phyloP scores from a whole-genome alignment of 1,140 invertebrate species.

The Lordiphosa clarofinis region DNA sequence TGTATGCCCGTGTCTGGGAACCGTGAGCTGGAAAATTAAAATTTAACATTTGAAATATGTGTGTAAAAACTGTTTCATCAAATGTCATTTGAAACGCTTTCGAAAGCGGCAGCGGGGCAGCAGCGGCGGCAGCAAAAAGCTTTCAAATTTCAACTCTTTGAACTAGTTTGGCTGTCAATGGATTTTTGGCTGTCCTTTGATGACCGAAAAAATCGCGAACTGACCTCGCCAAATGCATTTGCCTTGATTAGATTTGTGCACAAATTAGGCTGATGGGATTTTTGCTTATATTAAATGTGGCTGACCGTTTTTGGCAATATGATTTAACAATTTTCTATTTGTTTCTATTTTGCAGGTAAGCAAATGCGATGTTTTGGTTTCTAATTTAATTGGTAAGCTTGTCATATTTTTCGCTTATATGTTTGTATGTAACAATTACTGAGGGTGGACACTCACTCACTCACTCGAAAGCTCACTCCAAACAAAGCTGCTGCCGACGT shows the following conservation, averaged over 20 bases:
- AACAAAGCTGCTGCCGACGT: conserved; percentile 29
- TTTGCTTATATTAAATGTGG: conserved; percentile 9
- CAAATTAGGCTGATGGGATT: conserved; percentile 50
- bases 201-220: conserved; percentile 17
- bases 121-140: too few relatives aligned
- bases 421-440: too few relatives aligned
- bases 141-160: too few relatives aligned
- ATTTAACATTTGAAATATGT: too few relatives aligned
- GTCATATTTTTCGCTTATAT: conserved; percentile 11
- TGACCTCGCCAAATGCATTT: conserved; percentile 60
- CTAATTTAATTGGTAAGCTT: conserved; percentile 27
- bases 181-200: conserved; percentile 6
- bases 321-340: conserved; percentile 15
- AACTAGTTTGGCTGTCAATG: conserved; percentile 19
- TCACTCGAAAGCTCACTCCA: conserved; percentile 35
- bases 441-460: conserved; percentile 1
- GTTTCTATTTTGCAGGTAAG: conserved; percentile 23
- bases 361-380: conserved; percentile 6
- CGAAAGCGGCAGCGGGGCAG: too few relatives aligned
- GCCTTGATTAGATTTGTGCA: conserved; percentile 63
- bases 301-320: conserved; percentile 19
- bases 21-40: too few relatives aligned
- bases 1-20: too few relatives aligned
- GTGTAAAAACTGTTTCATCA: too few relatives aligned
- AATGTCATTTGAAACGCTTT: too few relatives aligned